phyloP scores from a whole-genome alignment of 2,888 invertebrate genomes.

The Heliconius sara region DNA sequence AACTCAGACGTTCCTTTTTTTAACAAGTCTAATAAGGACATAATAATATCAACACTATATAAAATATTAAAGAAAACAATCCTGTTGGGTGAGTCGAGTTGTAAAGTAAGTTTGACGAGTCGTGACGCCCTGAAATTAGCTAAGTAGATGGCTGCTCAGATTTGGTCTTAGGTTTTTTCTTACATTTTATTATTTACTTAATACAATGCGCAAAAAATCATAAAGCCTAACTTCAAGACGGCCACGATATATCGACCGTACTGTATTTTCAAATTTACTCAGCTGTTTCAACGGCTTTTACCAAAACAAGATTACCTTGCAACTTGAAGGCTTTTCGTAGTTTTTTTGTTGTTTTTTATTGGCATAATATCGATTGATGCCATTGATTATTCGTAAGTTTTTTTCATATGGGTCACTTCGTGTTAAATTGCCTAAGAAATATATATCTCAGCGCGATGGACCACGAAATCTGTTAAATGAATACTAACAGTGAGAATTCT shows the following conservation, averaged over 20 bases:
- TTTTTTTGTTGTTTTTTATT: slow-evolving; percentile 60
- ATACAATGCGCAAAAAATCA: too few relatives aligned
- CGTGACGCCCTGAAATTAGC: not conserved
- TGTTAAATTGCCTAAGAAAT: slow-evolving; percentile 1
- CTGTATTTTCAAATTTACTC: slow-evolving; percentile 34
- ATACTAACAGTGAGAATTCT: not conserved
- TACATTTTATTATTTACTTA: not conserved
- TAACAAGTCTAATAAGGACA: not conserved
- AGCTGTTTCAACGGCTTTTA: slow-evolving; percentile 51
- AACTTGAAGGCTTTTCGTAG: slow-evolving; percentile 73
- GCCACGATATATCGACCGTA: not conserved
- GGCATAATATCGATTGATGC: slow-evolving; percentile 13
- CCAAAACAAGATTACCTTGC: slow-evolving; percentile 69
- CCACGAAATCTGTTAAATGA: not conserved
- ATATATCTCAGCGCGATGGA: not conserved
- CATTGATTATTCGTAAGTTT: slow-evolving; percentile 30
- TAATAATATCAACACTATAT: not conserved
- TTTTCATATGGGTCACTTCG: slow-evolving; percentile 9
- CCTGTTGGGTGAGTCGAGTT: slow-evolving; percentile 21
- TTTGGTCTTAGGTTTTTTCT: not conserved
- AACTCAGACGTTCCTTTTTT: not conserved
- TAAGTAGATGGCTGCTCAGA: too few relatives aligned
- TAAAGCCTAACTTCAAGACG: not conserved
- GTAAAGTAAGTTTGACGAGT: not conserved
- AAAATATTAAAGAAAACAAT: slow-evolving; percentile 15